Conservation (phyloP, 2,113 vertebrate genomes). For the Ivindomyrus marchei region DNA sequence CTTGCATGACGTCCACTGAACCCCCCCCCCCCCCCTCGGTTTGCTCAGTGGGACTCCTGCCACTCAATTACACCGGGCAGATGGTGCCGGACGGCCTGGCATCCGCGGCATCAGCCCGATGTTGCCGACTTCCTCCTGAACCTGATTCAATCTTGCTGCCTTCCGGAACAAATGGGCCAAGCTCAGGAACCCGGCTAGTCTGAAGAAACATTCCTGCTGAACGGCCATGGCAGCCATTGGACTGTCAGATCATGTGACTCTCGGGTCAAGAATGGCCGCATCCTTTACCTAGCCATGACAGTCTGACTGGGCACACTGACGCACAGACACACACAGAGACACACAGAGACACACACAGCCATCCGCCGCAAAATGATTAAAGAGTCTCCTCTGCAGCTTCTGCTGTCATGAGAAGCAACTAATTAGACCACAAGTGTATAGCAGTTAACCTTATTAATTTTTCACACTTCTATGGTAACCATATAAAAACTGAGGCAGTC, state of each 20-base stretch:
- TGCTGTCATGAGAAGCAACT: slow-evolving; percentile 1
- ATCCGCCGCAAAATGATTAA: background rate
- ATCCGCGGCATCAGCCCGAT: slow-evolving; percentile 59
- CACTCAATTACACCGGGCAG: slow-evolving; percentile 68
- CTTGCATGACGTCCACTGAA: background rate
- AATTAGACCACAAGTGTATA: slow-evolving; percentile 2
- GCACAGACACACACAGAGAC: background rate
- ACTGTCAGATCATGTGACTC: background rate
- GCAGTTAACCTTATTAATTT: slow-evolving; percentile 18
- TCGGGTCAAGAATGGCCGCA: background rate
- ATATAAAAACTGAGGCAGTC: background rate
- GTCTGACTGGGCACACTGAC: background rate
- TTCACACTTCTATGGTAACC: slow-evolving; percentile 12
- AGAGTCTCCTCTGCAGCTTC: background rate
- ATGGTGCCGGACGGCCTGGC: slow-evolving; percentile 60
- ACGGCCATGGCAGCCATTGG: background rate
- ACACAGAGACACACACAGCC: background rate
- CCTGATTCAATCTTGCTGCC: slow-evolving; percentile 60
- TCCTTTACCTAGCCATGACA: background rate
- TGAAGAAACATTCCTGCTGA: background rate
- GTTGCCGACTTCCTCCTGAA: slow-evolving; percentile 45
- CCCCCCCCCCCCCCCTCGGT: slow-evolving; percentile 24
- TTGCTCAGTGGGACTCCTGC: slow-evolving; percentile 48
- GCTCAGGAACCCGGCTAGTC: slow-evolving; percentile 40
- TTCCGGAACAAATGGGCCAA: slow-evolving; percentile 54